phyloP scores from a whole-genome alignment of 2,888 invertebrate genomes.

The Griposia aprilina region DNA sequence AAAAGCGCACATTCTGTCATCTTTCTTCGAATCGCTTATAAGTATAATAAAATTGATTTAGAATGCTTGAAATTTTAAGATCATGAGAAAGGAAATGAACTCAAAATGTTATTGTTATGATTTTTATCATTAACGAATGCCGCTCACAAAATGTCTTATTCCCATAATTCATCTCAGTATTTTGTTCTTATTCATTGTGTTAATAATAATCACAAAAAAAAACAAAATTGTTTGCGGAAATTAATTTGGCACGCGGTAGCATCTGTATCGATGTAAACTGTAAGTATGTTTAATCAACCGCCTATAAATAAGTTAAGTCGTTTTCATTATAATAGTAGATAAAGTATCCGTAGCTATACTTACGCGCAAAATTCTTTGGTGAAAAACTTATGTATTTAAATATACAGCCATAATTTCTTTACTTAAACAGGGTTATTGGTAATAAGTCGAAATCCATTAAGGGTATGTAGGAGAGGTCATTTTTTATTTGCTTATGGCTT shows the following conservation, averaged over 20 bases:
- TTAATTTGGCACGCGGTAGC: not conserved
- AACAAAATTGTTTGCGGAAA: not conserved
- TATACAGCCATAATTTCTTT: not conserved
- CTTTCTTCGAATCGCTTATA: not conserved
- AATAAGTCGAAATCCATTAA: too few relatives aligned
- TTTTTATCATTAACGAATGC: not conserved
- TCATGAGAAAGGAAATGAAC: constrained; percentile 12
- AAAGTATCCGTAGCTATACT: not conserved
- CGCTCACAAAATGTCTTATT: not conserved
- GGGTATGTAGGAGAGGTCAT: too few relatives aligned
- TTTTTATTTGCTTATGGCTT: too few relatives aligned
- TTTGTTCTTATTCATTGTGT: not conserved
- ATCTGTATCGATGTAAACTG: not conserved
- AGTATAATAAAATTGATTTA: not conserved
- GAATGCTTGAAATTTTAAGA: not conserved
- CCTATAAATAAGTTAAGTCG: not conserved
- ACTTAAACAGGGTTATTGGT: too few relatives aligned
- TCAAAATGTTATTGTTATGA: constrained; percentile 8
- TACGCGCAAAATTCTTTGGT: not conserved
- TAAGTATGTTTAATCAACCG: not conserved
- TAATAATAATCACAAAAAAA: too few relatives aligned
- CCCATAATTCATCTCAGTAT: not conserved
- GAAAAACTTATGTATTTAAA: not conserved
- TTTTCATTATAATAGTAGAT: not conserved
- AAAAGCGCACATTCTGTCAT: too few relatives aligned